Evolutionary conservation across 2,888 invertebrate species (phyloP), one percentile per base, ranked within the genome.

Genomic region (Capitulum mitella): DNA sequence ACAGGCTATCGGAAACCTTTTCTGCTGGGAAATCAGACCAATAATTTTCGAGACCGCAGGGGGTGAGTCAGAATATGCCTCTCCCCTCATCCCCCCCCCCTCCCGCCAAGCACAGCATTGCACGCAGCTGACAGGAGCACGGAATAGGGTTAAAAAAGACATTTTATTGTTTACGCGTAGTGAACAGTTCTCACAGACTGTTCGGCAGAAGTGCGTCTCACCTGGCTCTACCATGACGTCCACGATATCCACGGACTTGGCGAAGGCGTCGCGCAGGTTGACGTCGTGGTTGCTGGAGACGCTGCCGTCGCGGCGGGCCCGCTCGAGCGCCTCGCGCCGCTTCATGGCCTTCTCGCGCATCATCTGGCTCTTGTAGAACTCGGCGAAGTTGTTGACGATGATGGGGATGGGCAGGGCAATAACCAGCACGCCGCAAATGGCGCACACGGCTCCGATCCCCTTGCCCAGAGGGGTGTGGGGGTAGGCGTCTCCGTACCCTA

Each of bases 171-270:
- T n/a, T n/a, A n/a, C n/a, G n/a, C n/a, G n/a, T n/a, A n/a, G n/a
- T n/a, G n/a, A n/a, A n/a, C n/a, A n/a, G n/a, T n/a, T n/a, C n/a
- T n/a, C n/a, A n/a, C n/a, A n/a, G n/a, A n/a, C n/a, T n/a, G n/a
- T n/a, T n/a, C n/a, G n/a, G n/a, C n/a, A n/a, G n/a, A n/a, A n/a
- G 43, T 12, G 19, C 16, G 6, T 51, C 93, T 92, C 90, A 95
- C 95, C 95, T 90, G 95, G 95, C 87, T 96, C 95, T 84, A 95
- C 95, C 86, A 96, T 94, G 87, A 96, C 95, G 89, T 96, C 95
- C 87, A 96, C 95, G 88, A 97, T 93, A 88, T 97, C 97, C 93
- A 97, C 96, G 88, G 95, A 95, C 89, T 97, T 95, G 89, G 96
- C 96, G 89, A 97, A 97, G 84, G 96, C 97, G 88, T 97, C 97